Evolutionary conservation across 2,888 invertebrate species (phyloP), one percentile per base, ranked within the genome.

Genomic region (Steinernema hermaphroditum): DNA sequence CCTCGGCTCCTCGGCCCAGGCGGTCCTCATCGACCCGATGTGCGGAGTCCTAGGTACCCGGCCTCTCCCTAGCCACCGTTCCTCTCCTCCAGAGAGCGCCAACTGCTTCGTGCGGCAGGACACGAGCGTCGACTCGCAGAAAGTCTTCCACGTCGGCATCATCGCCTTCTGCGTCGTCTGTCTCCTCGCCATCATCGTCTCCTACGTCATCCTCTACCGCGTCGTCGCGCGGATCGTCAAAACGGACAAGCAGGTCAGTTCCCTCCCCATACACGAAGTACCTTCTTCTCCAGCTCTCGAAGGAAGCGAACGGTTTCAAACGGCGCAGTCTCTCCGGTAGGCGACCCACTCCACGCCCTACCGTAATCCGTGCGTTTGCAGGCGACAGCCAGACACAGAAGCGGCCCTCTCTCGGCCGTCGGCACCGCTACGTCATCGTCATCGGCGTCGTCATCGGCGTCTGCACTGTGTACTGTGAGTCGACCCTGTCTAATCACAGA

Each of bases 401-500:
- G 27, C 54, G 54, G 6, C 54, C 54, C 4, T 16, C 22, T 12
- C 29, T 75, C 12, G 74, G 76, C 8, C 74, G 77, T 4, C 76
- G 83, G 19, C 75, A 79, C 73, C 82, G 81, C 69, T 82, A 81
- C 74, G 81, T 80, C 9, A 46, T 82, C 12, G 82, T 82, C 46
- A 82, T 83, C 68, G 83, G 83, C 32, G 76, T 74, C 50, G 82
- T 83, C n/a, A 80, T 82, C 14, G 43, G 79, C 27, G 78, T 82
- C 22, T 82, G 82, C 49, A 71, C 77, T 14, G 71, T 78, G 2
- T 83, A 80, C 73, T 73, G n/a, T n/a, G n/a, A n/a, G n/a, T n/a
- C n/a, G n/a, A n/a, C n/a, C n/a, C n/a, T n/a, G n/a, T n/a, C n/a
- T n/a, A n/a, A n/a, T n/a, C n/a, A n/a, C n/a, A n/a, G n/a, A n/a